A percentile compares a stretch with the other conserved stretches of the same genome.
These are phyloP conservation scores for Sinodicranocentrus sp. DNA, from an alignment of 2,888 invertebrate species.

Conservation along the genomic window DNA sequence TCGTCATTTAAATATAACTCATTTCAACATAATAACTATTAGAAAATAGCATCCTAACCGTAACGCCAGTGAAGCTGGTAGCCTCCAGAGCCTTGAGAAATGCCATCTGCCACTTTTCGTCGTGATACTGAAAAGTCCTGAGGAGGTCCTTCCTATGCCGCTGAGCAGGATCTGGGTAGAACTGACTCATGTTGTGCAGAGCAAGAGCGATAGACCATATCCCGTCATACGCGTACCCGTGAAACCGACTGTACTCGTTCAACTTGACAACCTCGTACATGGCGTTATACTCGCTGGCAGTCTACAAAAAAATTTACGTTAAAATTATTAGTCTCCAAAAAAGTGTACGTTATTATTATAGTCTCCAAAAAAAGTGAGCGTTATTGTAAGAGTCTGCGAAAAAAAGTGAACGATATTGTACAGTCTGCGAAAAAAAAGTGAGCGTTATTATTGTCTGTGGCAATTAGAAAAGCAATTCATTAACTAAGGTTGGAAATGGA, in stretches of 20 bases:
- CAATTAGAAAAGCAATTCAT: too few relatives aligned
- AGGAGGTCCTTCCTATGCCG: constrained; percentile 69
- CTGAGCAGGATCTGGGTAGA: constrained; percentile 77
- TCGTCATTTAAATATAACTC: neutral
- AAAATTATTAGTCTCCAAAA: neutral
- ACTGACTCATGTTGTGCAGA: constrained; percentile 91
- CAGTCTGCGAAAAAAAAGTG: too few relatives aligned
- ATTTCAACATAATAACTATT: neutral
- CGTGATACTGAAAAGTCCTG: constrained; percentile 91
- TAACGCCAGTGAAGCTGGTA: constrained; percentile 95
- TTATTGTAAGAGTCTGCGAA: too few relatives aligned
- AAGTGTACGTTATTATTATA: neutral
- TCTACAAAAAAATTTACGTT: constrained; percentile 82
- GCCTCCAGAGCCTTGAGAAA: constrained; percentile 93
- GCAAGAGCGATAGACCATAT: constrained; percentile 99
- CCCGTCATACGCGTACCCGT: constrained; percentile 99
- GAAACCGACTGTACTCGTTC: constrained; percentile 93
- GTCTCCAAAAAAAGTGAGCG: neutral
- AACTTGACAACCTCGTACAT: constrained; percentile 91
- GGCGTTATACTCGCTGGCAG: constrained; percentile 90
- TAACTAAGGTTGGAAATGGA: too few relatives aligned
- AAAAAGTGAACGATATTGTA: too few relatives aligned
- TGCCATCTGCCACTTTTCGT: constrained; percentile 91
- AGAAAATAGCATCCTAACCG: constrained; percentile 81
- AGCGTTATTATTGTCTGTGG: too few relatives aligned